A percentile compares a stretch with the other conserved stretches of the same genome.
Conservation (phyloP, 2,888 invertebrate genomes). For the Drosophila monieri region DNA sequence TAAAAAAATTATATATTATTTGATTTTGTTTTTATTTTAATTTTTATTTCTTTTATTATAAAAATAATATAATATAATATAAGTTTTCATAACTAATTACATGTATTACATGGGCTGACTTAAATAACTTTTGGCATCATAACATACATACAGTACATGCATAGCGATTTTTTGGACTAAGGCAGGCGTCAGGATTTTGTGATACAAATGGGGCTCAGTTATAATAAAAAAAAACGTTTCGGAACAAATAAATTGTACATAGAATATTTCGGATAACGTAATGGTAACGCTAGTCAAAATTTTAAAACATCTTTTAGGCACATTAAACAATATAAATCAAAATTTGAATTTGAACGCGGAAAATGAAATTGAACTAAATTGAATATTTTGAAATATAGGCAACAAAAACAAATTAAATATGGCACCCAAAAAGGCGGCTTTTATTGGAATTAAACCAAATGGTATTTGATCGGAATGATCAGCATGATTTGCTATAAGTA, state of each 20-base stretch:
- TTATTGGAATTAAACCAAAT: constrained; percentile 78
- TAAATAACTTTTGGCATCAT: constrained; percentile 49
- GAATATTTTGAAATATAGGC: constrained; percentile 61
- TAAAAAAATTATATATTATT: constrained; percentile 60
- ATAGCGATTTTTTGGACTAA: constrained; percentile 57
- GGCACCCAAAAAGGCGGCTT: constrained; percentile 70
- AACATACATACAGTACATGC: constrained; percentile 7
- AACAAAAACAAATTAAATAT: constrained; percentile 49
- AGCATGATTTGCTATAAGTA: constrained; percentile 75
- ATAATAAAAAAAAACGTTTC: constrained; percentile 43
- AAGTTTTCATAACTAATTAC: not conserved
- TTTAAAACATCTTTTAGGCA: constrained; percentile 80
- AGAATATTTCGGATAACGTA: constrained; percentile 36
- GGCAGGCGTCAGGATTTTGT: constrained; percentile 74
- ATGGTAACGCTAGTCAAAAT: constrained; percentile 75
- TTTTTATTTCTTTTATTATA: constrained; percentile 10
- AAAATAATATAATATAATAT: too few species aligned
- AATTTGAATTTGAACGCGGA: constrained; percentile 16
- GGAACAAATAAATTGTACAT: constrained; percentile 55
- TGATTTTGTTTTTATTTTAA: constrained; percentile 16
- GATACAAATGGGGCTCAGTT: constrained; percentile 62
- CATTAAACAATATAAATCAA: constrained; percentile 55
- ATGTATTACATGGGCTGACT: constrained; percentile 35
- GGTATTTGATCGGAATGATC: constrained; percentile 34
- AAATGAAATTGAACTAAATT: constrained; percentile 44